Evolutionary conservation across 92 coral and sea anemone species (phyloP).

Genomic region (Metridium senile): DNA sequence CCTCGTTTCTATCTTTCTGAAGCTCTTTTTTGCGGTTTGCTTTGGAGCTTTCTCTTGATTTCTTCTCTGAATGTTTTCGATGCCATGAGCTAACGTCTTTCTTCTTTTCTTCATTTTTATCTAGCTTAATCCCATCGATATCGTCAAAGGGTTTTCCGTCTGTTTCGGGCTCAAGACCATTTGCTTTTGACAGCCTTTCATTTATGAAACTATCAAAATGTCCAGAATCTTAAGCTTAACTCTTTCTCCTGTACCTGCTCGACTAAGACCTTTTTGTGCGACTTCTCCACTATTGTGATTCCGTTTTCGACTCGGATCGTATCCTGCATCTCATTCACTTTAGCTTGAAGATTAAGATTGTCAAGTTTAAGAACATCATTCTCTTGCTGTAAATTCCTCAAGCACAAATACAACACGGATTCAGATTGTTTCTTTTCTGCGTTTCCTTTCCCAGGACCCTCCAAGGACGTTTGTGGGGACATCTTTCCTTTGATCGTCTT

Average conservation of each 20-base stretch:
- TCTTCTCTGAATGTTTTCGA: slow-evolving; percentile 20
- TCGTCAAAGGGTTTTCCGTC: background rate
- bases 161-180: background rate
- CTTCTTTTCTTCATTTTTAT: background rate
- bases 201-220: background rate
- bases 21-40: background rate
- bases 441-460: background rate
- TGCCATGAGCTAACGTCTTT: slow-evolving; percentile 32
- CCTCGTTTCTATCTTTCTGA: background rate
- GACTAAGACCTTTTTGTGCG: background rate
- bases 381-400: slow-evolving; percentile 38
- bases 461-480: too few relatives aligned
- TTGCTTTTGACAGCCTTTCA: slow-evolving; percentile 6
- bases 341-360: slow-evolving; percentile 15
- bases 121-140: background rate
- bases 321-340: background rate
- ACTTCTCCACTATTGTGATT: background rate
- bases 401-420: slow-evolving; percentile 19
- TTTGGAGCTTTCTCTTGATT: slow-evolving; percentile 18
- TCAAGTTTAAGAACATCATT: slow-evolving; percentile 36
- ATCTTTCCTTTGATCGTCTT: background rate
- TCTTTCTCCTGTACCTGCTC: slow-evolving; percentile 12
- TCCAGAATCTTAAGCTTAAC: background rate
- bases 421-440: slow-evolving; percentile 10
- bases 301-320: slow-evolving; percentile 2